These are phyloP conservation scores for Haplochromis vanheusdeni DNA, from an alignment of 2,113 vertebrate species.

Conservation along the genomic window DNA sequence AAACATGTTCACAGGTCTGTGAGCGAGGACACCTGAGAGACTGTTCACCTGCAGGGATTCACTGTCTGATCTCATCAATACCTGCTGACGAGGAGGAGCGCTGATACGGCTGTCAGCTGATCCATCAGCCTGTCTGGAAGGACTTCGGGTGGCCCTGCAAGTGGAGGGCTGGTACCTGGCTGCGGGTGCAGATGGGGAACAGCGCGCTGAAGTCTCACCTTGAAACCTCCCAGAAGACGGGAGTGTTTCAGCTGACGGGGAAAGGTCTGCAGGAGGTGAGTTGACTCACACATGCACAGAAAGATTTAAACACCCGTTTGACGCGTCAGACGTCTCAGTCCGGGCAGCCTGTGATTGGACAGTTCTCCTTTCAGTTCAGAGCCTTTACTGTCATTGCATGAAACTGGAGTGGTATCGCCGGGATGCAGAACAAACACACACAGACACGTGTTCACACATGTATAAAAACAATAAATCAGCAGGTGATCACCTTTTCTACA, in stretches of 20 bases:
- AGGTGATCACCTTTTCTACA: not conserved
- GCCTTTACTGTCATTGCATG: not conserved
- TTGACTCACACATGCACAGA: not conserved
- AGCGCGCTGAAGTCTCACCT: slow-evolving; percentile 92
- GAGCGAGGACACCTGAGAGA: not conserved
- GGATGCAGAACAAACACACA: not conserved
- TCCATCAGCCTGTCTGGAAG: not conserved
- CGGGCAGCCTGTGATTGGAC: not conserved
- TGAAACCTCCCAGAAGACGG: slow-evolving; percentile 97
- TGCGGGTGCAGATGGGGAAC: slow-evolving; percentile 81
- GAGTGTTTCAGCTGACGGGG: slow-evolving; percentile 92
- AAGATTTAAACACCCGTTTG: not conserved
- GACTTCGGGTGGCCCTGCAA: not conserved
- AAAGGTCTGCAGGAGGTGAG: slow-evolving; percentile 88
- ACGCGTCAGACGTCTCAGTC: not conserved
- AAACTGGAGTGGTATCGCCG: not conserved
- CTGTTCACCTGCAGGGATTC: not conserved
- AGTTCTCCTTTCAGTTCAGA: not conserved
- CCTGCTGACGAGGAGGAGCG: not conserved
- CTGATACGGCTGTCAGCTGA: not conserved
- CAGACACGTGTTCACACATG: not conserved
- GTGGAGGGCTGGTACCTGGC: not conserved
- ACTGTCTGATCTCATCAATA: not conserved
- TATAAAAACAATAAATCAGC: not conserved
- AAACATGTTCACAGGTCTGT: not conserved